Percentiles rank a stretch among this genome's conserved stretches.
phyloP scores from a whole-genome alignment of 2,797 vertebrate genomes.

The Trachops cirrhosus region DNA sequence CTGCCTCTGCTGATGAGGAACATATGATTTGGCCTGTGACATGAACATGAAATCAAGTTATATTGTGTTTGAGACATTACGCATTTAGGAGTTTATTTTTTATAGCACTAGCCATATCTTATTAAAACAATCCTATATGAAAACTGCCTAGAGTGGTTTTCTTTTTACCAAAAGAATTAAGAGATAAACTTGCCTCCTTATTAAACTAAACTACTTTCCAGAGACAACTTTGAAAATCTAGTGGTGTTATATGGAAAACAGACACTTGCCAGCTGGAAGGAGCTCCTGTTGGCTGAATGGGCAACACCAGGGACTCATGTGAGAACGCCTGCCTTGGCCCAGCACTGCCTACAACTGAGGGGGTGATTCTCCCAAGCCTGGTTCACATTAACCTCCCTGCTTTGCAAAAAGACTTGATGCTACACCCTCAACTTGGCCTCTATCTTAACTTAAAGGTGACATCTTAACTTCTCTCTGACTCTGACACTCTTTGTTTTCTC shows the following conservation, averaged over 20 bases:
- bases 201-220: background rate
- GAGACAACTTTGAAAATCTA: background rate
- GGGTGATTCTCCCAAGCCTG: background rate
- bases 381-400: background rate
- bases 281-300: background rate
- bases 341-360: background rate
- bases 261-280: background rate
- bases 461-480: background rate
- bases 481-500: background rate
- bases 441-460: background rate
- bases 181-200: background rate
- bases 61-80: background rate
- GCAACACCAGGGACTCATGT: background rate
- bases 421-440: background rate
- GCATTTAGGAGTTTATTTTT: background rate
- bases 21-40: background rate
- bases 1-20: conserved; percentile 1
- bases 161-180: background rate
- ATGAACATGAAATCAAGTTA: conserved; percentile 24
- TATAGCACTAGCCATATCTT: conserved; percentile 5
- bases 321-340: background rate
- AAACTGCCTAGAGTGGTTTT: background rate
- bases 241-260: background rate
- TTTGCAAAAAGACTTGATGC: conserved; percentile 17
- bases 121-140: background rate